Conservation (phyloP, 1,140 invertebrate species). For the Ladona fulva region DNA sequence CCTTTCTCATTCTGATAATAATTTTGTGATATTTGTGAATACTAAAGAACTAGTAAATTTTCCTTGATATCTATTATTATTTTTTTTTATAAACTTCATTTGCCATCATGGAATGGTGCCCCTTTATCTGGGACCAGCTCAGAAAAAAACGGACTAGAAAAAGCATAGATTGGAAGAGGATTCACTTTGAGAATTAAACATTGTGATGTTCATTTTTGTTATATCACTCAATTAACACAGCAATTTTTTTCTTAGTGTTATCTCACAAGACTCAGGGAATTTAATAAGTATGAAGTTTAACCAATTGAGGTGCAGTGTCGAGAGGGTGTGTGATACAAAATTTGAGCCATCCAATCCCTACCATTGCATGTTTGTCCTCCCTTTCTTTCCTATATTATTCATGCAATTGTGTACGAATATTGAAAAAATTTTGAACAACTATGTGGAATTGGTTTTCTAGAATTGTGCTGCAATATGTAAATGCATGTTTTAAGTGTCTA, state of each 20-base stretch:
- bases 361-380: background rate
- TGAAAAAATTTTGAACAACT: background rate
- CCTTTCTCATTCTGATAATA: background rate
- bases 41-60: background rate
- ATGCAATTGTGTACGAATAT: background rate
- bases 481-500: conserved; percentile 2
- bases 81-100: background rate
- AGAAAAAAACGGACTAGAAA: background rate
- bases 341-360: background rate
- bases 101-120: background rate
- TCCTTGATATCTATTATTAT: background rate
- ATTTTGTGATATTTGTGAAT: background rate
- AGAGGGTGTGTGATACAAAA: background rate
- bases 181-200: background rate
- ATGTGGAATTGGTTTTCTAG: conserved; percentile 6
- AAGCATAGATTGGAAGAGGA: background rate
- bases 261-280: conserved; percentile 8
- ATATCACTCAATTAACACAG: background rate
- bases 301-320: background rate
- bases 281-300: background rate
- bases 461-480: conserved; percentile 4
- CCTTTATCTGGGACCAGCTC: background rate
- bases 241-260: background rate
- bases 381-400: background rate
- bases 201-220: background rate